Percentiles rank a stretch among this genome's conserved stretches.
Evolutionary conservation across 2,113 vertebrate species (phyloP).

Genomic region (Antigone vipio): DNA sequence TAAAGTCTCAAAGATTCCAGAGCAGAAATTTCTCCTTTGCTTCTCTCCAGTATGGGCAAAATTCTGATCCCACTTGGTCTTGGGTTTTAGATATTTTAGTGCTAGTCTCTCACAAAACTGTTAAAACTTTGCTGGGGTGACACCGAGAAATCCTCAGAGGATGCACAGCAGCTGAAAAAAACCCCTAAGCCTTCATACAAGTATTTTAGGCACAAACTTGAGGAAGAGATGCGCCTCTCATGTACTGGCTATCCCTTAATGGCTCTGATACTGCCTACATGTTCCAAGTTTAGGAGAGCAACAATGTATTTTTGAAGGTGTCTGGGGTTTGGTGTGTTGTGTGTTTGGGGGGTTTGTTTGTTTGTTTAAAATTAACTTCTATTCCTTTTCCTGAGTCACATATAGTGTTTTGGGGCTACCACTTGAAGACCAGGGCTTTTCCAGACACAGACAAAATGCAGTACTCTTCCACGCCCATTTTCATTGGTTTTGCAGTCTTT

Average conservation of each 20-base stretch:
- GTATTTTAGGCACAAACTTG: background rate
- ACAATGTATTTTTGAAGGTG: background rate
- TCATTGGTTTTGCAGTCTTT: background rate
- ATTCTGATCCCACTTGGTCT: background rate
- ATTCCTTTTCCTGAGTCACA: background rate
- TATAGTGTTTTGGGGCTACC: background rate
- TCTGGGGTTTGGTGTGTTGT: background rate
- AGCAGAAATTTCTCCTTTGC: background rate
- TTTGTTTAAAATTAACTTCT: background rate
- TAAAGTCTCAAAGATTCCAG: background rate
- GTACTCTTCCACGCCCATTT: background rate
- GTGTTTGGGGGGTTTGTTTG: fast-evolving
- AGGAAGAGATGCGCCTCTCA: background rate
- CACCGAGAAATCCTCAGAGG: background rate
- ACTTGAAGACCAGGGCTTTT: background rate
- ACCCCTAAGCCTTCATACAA: background rate
- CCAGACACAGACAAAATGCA: background rate
- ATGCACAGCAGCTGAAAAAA: background rate
- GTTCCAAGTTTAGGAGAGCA: background rate
- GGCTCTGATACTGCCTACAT: background rate
- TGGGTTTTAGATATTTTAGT: background rate
- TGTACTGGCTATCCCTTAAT: background rate
- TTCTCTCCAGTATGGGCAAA: background rate
- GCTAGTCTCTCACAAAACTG: background rate
- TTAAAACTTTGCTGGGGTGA: background rate